phyloP scores from a whole-genome alignment of 2,797 vertebrate genomes.

The Micromesistius poutassou region DNA sequence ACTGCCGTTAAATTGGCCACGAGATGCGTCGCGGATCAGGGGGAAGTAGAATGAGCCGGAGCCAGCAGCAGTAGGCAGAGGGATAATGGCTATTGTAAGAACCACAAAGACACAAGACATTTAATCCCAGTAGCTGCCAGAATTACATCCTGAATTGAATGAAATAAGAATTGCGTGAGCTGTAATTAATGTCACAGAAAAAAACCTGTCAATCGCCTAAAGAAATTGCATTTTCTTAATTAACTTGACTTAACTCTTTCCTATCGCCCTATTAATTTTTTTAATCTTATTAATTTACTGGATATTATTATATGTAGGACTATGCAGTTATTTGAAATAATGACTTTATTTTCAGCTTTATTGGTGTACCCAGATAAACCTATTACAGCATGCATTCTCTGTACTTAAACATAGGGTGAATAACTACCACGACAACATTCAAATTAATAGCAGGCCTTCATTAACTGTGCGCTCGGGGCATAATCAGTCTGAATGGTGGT shows the following conservation, averaged over 20 bases:
- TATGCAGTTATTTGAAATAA: not conserved
- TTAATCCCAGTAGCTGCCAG: constrained; percentile 46
- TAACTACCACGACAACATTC: not conserved
- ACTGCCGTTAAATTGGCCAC: constrained; percentile 71
- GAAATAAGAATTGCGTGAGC: constrained; percentile 67
- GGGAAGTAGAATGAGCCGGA: not conserved
- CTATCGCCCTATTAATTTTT: constrained; percentile 32
- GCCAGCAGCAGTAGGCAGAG: constrained; percentile 21
- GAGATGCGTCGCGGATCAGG: constrained; percentile 58
- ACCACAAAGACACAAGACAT: constrained; percentile 25
- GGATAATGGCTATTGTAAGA: constrained; percentile 63
- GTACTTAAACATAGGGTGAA: not conserved
- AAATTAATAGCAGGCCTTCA: not conserved
- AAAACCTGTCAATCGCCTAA: constrained; percentile 75
- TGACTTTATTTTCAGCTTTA: not conserved
- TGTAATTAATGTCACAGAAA: constrained; percentile 70
- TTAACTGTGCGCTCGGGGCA: not conserved
- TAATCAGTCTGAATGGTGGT: not conserved
- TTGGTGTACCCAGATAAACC: not conserved
- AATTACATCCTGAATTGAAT: constrained; percentile 59
- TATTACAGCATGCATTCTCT: not conserved
- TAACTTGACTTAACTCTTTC: constrained; percentile 50
- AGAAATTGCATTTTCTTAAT: constrained; percentile 77
- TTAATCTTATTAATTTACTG: constrained; percentile 19
- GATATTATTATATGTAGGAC: constrained; percentile 7